A percentile compares a stretch with the other conserved stretches of the same genome.
These are phyloP conservation scores for Spialia ferax DNA, from an alignment of 2,888 invertebrate species.

Conservation along the genomic window DNA sequence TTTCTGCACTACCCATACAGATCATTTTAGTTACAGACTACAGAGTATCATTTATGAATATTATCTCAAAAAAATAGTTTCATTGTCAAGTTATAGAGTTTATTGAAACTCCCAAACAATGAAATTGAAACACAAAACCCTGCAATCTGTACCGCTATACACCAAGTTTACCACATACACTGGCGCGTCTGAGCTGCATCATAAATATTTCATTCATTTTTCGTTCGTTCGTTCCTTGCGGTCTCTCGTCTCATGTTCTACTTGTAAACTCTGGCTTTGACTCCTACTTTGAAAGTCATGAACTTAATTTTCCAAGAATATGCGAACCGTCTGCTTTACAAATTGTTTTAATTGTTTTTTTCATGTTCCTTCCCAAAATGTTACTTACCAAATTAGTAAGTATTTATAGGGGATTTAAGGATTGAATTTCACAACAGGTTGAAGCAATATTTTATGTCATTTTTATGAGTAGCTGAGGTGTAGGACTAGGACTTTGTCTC, in stretches of 20 bases:
- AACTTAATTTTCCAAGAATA: conserved; percentile 28
- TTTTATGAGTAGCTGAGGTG: too few relatives aligned
- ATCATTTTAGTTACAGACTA: too few relatives aligned
- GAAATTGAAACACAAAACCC: neutral
- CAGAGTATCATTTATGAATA: too few relatives aligned
- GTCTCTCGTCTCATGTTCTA: conserved; percentile 19
- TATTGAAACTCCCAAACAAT: neutral
- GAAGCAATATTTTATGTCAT: too few relatives aligned
- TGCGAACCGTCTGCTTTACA: neutral
- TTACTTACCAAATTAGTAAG: too few relatives aligned
- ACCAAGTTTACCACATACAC: neutral
- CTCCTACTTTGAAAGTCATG: conserved; percentile 38
- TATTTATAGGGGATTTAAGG: too few relatives aligned
- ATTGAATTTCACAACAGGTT: too few relatives aligned
- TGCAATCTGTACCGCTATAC: conserved; percentile 4
- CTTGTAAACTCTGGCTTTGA: conserved; percentile 27
- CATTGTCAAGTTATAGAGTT: neutral
- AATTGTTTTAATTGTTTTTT: conserved; percentile 3
- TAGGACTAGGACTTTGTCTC: too few relatives aligned
- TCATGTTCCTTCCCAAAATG: too few relatives aligned
- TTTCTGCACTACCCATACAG: too few relatives aligned
- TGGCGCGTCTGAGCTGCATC: conserved; percentile 18
- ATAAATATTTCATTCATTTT: conserved; percentile 40
- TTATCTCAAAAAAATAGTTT: too few relatives aligned
- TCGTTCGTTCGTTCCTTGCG: conserved; percentile 28